Percentiles rank a stretch among this genome's conserved stretches.
Evolutionary conservation across 2,113 vertebrate species (phyloP).

Genomic region (Seriola aureovittata): DNA sequence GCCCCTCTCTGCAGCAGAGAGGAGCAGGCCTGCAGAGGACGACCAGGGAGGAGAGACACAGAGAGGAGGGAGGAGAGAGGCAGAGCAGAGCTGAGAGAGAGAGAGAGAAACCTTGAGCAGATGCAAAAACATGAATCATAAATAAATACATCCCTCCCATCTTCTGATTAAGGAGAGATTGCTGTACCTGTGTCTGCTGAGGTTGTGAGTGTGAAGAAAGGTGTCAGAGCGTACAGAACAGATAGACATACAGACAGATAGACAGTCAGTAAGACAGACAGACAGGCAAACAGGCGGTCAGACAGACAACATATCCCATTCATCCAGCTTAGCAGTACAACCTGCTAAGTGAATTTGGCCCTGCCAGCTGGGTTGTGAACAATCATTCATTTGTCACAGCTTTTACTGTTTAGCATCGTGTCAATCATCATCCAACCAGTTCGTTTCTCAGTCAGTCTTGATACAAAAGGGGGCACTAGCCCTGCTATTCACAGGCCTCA

Average conservation of each 20-base stretch:
- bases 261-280: not conserved
- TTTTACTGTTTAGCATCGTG: slow-evolving; percentile 4
- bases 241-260: not conserved
- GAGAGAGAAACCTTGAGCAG: slow-evolving; percentile 6
- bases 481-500: not conserved
- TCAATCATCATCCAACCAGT: not conserved
- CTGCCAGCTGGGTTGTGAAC: slow-evolving; percentile 11
- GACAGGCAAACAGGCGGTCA: not conserved
- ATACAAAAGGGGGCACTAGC: not conserved
- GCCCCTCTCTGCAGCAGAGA: slow-evolving; percentile 83
- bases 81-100: slow-evolving; percentile 24
- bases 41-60: slow-evolving; percentile 54
- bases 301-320: not conserved
- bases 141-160: slow-evolving; percentile 23
- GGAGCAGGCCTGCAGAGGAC: slow-evolving; percentile 79
- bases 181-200: slow-evolving; percentile 10
- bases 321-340: not conserved
- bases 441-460: not conserved
- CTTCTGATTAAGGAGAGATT: slow-evolving; percentile 10
- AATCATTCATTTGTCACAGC: slow-evolving; percentile 1
- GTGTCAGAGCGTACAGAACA: not conserved
- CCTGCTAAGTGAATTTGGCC: not conserved
- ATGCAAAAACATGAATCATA: slow-evolving; percentile 32
- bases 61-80: not conserved
- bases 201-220: slow-evolving; percentile 4